Evolutionary conservation across 1,140 invertebrate species (phyloP), one percentile per base, ranked within the genome.

Genomic region (Phymorhynchus buccinoides): DNA sequence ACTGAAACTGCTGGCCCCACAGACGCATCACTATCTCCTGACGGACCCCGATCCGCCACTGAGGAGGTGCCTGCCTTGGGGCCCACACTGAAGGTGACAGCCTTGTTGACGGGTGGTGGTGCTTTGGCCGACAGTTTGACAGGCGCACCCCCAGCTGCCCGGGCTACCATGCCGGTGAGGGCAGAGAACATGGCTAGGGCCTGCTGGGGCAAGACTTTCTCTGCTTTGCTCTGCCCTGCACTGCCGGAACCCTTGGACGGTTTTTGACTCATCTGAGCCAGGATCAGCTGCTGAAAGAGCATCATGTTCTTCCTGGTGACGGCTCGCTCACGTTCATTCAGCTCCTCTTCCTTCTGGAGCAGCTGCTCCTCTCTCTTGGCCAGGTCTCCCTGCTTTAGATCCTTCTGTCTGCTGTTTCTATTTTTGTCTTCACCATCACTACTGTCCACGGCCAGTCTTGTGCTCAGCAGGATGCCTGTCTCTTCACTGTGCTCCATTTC

Each of bases 301-400:
- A 79, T 16, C 77, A 79, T 79, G 77, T 79, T 79, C 77, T 79
- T 79, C n/a, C 30, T 79, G 77, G 77, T 35, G 44, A 79, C 52
- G 42, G n/a, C 44, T 32, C 22, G 42, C 44, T 79, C 77, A 9
- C 77, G 41, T 22, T 79, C 77, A 42, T 79, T 79, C 77, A 79
- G 41, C 77, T 79, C 77, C 77, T 79, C 14, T 52, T 79, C 77
- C 44, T 56, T 79, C 77, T 79, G 41, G 1, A 9, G 30, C 16
- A 79, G 27, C 44, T 22, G n/a, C 77, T 37, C 32, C 77, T 79
- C 77, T 9, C 42, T 30, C 37, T 35, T 39, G 6, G 0, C 37
- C 71, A 73, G 14, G 71, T 3, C 7, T 73, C 0, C 7, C 37
- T 71, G 3, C 30, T 37, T 4, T 32, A 35, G 42, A 42, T n/a